Percentiles rank a stretch among this genome's conserved stretches.
phyloP scores from a whole-genome alignment of 2,888 invertebrate species.

The Platerodrilus igneus region DNA sequence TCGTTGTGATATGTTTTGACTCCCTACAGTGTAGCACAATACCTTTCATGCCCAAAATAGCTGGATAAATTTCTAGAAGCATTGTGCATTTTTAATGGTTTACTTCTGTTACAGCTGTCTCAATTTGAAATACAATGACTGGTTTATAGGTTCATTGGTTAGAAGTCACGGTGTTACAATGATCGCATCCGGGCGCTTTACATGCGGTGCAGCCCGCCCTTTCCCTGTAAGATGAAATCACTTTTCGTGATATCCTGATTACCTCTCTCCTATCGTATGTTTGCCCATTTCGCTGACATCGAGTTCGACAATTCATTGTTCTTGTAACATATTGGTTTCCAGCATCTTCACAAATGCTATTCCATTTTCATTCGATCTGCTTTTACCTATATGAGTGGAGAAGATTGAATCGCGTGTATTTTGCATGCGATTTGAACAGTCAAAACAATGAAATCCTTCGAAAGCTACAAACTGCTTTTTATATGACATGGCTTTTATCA shows the following conservation, averaged over 20 bases:
- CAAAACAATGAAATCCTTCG: too few species aligned
- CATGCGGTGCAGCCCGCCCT: conserved; percentile 44
- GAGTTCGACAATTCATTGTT: conserved; percentile 49
- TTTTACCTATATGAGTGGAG: too few species aligned
- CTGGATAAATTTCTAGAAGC: conserved; percentile 37
- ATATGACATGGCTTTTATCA: too few species aligned
- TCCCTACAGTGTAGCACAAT: conserved; percentile 39
- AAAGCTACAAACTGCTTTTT: too few species aligned
- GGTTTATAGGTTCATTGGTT: conserved; percentile 20
- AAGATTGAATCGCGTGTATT: too few species aligned
- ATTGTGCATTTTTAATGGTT: conserved; percentile 39
- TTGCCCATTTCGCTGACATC: conserved; percentile 48
- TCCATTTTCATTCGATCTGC: too few species aligned
- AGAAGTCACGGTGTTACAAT: conserved; percentile 24
- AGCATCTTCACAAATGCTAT: conserved; percentile 16
- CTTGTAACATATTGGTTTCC: conserved; percentile 45
- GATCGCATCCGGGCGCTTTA: conserved; percentile 35
- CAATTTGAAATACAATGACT: conserved; percentile 36
- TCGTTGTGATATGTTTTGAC: conserved; percentile 41
- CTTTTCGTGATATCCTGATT: conserved; percentile 42
- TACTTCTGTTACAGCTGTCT: conserved; percentile 42
- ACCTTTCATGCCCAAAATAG: conserved; percentile 28
- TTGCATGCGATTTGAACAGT: too few species aligned
- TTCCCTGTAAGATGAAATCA: conserved; percentile 49
- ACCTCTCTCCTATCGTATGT: conserved; percentile 45